Base-by-base conservation (phyloP, 2,888 invertebrate genomes). In the Coelinius sp. region DNA sequence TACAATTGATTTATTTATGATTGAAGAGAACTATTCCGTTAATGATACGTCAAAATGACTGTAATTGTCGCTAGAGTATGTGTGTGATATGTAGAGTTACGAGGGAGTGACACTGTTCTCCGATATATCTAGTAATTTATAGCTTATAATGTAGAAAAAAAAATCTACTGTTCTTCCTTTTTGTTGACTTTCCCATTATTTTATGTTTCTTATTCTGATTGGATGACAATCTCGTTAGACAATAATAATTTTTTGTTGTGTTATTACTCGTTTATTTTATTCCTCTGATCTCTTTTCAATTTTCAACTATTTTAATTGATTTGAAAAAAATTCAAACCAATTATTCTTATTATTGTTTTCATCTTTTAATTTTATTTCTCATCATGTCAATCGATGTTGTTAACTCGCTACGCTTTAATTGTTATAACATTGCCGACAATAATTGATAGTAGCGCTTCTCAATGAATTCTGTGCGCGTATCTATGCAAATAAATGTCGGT, bases 211-310 rank as follows among this genome's bases (percentile, higher is more conserved):
- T n/a, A n/a, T n/a, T n/a, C 25, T 31, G 44, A 49, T 66, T 27
- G 27, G 2, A 7, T 27, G 44, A 17, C 25, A 41, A 63, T 63
- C n/a, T 63, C 7, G 8, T 38, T 63, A 14, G 38, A 63, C 38
- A 63, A 59, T 59, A 59, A 59, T 35, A 53, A 53, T 59, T 35
- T 56, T 31, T 59, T 35, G 59, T 31, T 59, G 53, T 53, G 53
- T 52, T 53, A 25, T 53, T 53, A 53, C n/a, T 25, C 6, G 24
- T 27, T 25, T 56, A 56, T 59, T 59, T 2, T 31, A 31, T 53
- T 53, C 31, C 8, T 27, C 25, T n/a, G 25, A 27, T 27, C 56
- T 27, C 12, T 25, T 56, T 14, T n/a, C n/a, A n/a, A n/a, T n/a
- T n/a, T n/a, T n/a, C n/a, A n/a, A n/a, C n/a, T n/a, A n/a, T n/a